Evolutionary conservation across 2,113 vertebrate genomes (phyloP), one percentile per base, ranked within the genome.

Genomic region (Podarcis cretensis): DNA sequence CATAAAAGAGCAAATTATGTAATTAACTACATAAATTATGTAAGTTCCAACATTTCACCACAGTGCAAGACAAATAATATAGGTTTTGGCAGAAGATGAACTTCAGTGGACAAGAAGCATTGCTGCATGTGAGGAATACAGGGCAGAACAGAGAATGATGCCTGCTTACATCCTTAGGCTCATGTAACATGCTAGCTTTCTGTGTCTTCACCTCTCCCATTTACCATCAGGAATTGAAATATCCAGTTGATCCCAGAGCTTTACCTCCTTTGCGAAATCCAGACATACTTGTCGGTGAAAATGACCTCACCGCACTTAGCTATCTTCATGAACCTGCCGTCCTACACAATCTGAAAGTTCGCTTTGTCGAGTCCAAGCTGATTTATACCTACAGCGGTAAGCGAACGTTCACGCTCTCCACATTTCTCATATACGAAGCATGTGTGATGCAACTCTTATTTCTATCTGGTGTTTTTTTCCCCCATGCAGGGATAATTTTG

Each of bases 361-460:
- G 99, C 91, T 99, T 99, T 87, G 97, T 98, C 87, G 99, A 99
- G 75, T 99, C 98, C 87, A 98, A 96, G 77, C 98, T 99, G 94
- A 99, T 99, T 96, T 99, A 99, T 68, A 99, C 99, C 3, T 99
- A 99, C 40, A 99, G 99, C 25, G 99, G 99, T 99, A 97, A 94
- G 96, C 78, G 90, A 71, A 78, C 1, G 14, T 27, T 66, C 3
- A 73, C 68, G 65, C 37, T 5, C 37, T 5, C 25, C 40, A 27
- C 10, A 1, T 8, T 84, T n/a, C 0, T 2, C 69, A 37, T 74
- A 3, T n/a, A 43, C 10, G 57, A 68, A 77, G 8, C 14, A 30
- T 7, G 9, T 13, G 6, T 43, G 30, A 77, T 32, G 14, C 20
- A n/a, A 8, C 40, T 32, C 79, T 86, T 63, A 2, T 27, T 89